Conservation (phyloP, 2,113 vertebrate species). For the Percina caprodes region DNA sequence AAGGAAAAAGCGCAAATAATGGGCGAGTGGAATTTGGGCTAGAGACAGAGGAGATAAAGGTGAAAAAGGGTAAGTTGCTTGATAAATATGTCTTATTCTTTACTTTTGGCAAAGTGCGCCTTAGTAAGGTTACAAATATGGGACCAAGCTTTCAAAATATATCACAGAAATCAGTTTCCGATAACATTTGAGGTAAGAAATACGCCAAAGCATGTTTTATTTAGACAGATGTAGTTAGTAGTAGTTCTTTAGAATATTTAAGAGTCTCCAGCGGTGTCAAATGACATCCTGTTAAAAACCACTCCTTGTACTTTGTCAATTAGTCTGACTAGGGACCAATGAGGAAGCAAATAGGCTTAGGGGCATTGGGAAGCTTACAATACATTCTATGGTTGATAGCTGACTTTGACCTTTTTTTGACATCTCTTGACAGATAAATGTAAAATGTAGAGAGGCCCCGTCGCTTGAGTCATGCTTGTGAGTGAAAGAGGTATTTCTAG, state of each 20-base stretch:
- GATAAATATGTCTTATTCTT: neutral
- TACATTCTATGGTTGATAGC: neutral
- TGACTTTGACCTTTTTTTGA: neutral
- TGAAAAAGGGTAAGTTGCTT: slow-evolving; percentile 23
- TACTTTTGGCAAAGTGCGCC: neutral
- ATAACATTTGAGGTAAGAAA: neutral
- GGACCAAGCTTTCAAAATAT: neutral
- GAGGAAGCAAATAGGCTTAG: neutral
- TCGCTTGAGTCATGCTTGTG: neutral
- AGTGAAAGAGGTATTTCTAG: neutral
- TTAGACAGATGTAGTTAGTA: neutral
- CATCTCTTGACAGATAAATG: neutral
- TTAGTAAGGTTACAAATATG: neutral
- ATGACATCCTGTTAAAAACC: neutral
- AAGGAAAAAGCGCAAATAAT: slow-evolving; percentile 55
- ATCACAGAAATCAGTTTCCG: neutral
- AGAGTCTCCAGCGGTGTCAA: neutral
- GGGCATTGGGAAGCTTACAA: neutral
- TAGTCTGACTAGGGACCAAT: neutral
- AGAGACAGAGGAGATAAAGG: slow-evolving; percentile 57
- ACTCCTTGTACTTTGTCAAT: neutral
- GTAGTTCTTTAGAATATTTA: neutral
- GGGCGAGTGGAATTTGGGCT: slow-evolving; percentile 49
- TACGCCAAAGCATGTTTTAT: neutral
- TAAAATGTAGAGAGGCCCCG: neutral